Conservation (phyloP, 92 coral and sea anemone genomes). For the Pocillopora meandrina region DNA sequence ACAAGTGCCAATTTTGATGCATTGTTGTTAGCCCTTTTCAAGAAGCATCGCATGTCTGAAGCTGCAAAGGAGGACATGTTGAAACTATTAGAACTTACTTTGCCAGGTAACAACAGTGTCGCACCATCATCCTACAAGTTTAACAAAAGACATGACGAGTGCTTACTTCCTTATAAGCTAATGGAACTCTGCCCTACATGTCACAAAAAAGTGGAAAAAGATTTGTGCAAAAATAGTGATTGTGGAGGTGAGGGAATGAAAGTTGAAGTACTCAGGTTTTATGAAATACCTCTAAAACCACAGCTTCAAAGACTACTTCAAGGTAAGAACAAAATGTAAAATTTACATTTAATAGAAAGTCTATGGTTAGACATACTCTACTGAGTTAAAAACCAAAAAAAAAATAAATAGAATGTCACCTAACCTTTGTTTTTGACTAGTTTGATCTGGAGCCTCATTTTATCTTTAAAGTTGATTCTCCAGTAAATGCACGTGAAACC, state of each 20-base stretch:
- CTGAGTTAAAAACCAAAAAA: no score
- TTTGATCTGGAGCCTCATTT: no score
- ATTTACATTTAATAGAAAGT: neutral
- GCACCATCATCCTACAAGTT: constrained; percentile 42
- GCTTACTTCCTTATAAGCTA: neutral
- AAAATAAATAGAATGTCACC: no score
- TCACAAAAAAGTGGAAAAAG: constrained; percentile 2
- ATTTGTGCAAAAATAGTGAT: neutral
- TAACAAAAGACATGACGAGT: constrained; percentile 25
- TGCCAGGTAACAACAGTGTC: constrained; percentile 23
- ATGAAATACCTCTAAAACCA: neutral
- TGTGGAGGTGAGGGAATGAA: neutral
- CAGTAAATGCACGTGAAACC: no score
- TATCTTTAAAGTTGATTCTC: no score
- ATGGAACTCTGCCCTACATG: constrained; percentile 18
- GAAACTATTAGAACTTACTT: constrained; percentile 25
- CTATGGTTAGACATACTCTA: no score
- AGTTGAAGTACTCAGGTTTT: neutral
- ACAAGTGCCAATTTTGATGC: constrained; percentile 37
- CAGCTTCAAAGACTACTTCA: neutral
- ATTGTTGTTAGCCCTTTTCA: constrained; percentile 38
- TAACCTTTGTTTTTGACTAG: no score
- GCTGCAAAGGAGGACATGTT: constrained; percentile 43
- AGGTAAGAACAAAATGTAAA: neutral
- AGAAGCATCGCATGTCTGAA: constrained; percentile 33